Base-by-base conservation (phyloP, 2,797 vertebrate species). In the Orientallactaga sibirica region DNA sequence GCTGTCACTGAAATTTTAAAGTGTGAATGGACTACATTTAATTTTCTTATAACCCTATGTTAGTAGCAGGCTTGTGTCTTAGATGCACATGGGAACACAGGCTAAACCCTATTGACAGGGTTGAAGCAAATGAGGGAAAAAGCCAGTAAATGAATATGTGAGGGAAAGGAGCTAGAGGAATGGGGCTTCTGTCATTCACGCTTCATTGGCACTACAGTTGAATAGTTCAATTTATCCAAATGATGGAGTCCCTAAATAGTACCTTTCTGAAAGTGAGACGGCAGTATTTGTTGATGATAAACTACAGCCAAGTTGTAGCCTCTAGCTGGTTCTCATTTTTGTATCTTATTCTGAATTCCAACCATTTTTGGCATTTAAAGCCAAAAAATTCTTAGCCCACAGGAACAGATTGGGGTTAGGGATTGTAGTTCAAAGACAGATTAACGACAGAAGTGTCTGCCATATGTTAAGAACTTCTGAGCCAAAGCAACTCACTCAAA, bases 281-380 rank as follows among this genome's bases (percentile, higher is more conserved):
- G 71, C 66, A 29, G 37, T 48, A 82, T 79, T 7, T 91, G 89
- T 75, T 92, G 79, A 90, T 61, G 78, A 94, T 41, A 81, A 90
- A 71, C 62, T 86, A 74, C 3, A 20, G 83, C 64, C 68, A 92
- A 77, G 20, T 52, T 85, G 82, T 8, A 87, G 73, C n/a, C 90
- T 90, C 84, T 70, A 80, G 64, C 48, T 76, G 80, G 76, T 41
- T 86, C 19, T 92, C 15, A 92, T 61, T 90, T 92, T 82, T 92
- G 27, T 43, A 73, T 19, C 27, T 93, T 48, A 85, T 24, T 93
- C 84, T 22, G 37, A 94, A 95, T 92, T 73, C 58, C 48, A 86
- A 52, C 76, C 76, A 94, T 55, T 43, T 91, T 93, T 67, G 80
- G 78, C 68, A 95, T 83, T 88, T 89, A 89, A 95, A 92, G 62